Conservation (phyloP, 2,888 invertebrate genomes). For the Cheilosia urbana region DNA sequence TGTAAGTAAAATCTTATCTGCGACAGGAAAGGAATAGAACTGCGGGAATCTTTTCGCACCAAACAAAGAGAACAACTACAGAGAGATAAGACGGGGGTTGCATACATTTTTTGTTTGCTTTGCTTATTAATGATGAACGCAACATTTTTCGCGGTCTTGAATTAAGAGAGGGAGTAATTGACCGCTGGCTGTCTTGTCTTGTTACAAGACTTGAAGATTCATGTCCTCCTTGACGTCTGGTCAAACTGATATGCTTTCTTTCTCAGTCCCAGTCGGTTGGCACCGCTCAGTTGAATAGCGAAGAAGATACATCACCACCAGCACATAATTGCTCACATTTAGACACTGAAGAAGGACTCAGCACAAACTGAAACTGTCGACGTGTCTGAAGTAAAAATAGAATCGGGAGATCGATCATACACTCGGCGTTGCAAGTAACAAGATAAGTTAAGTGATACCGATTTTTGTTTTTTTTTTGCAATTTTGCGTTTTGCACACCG, state of each 20-base stretch:
- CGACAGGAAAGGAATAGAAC: not conserved
- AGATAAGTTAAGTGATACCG: conserved; percentile 23
- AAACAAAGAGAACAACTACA: conserved; percentile 23
- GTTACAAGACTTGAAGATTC: conserved; percentile 35
- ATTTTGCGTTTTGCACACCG: conserved; percentile 38
- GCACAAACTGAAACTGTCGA: not conserved
- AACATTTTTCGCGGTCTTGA: conserved; percentile 16
- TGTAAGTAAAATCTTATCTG: conserved; percentile 22
- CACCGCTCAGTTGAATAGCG: conserved; percentile 5
- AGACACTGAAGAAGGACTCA: not conserved
- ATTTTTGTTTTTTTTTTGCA: conserved; percentile 7
- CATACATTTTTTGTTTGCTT: not conserved
- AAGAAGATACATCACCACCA: not conserved
- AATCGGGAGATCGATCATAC: conserved; percentile 12
- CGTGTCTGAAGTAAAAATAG: conserved; percentile 5
- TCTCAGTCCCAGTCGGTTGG: not conserved
- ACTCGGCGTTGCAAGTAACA: conserved; percentile 11
- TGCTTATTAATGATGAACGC: not conserved
- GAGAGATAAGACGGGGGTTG: not conserved
- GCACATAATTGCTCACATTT: not conserved
- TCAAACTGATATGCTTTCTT: conserved; percentile 18
- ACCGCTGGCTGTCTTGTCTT: conserved; percentile 30
- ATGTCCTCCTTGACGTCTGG: conserved; percentile 49
- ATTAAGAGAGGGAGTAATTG: conserved; percentile 36
- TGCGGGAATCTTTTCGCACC: not conserved